A percentile compares a stretch with the other conserved stretches of the same genome.
Conservation (phyloP, 1,140 invertebrate genomes). For the Drosophila triauraria region DNA sequence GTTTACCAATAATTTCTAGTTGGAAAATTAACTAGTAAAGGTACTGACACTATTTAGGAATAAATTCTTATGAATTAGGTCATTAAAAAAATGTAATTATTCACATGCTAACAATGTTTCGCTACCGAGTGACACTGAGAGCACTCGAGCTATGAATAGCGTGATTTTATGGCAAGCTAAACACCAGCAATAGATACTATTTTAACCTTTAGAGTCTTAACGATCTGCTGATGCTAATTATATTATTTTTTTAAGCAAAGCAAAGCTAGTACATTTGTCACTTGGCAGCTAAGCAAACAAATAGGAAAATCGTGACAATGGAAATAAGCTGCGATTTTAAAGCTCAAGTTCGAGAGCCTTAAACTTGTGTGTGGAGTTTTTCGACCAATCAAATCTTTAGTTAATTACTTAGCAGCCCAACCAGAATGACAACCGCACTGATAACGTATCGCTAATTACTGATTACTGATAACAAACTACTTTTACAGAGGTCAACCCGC, state of each 20-base stretch:
- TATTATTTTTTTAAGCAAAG: neutral
- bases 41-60: neutral
- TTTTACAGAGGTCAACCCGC: conserved; percentile 23
- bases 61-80: neutral
- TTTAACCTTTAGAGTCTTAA: conserved; percentile 29
- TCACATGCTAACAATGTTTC: neutral
- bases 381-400: neutral
- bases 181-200: conserved; percentile 7
- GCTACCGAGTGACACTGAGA: neutral
- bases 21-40: neutral
- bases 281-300: neutral
- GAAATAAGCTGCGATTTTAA: neutral
- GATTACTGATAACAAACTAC: conserved; percentile 4
- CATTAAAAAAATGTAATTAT: too few relatives aligned
- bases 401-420: conserved; percentile 4
- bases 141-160: conserved; percentile 8
- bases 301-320: conserved; percentile 20
- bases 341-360: neutral
- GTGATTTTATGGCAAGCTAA: conserved; percentile 12
- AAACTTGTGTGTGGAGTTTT: neutral
- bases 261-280: neutral
- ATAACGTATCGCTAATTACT: conserved; percentile 1
- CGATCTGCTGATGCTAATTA: conserved; percentile 10
- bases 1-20: too few relatives aligned
- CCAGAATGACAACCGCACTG: conserved; percentile 2